Evolutionary conservation across 2,113 vertebrate species (phyloP), one percentile per base, ranked within the genome.

Genomic region (Cynocephalus volans): DNA sequence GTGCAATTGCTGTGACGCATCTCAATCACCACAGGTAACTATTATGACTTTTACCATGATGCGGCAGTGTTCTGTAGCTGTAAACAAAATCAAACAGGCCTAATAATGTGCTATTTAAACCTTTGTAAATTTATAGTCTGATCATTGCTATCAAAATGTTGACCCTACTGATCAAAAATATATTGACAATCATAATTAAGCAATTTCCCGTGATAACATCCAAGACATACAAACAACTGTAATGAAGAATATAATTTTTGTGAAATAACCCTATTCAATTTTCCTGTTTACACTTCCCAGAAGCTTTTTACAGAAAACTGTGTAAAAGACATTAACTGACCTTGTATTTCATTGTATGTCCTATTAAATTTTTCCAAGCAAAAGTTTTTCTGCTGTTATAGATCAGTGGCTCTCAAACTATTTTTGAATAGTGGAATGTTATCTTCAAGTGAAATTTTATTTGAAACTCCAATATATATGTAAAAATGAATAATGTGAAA

Each of bases 381-480:
- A 52, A 91, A 69, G 19, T 83, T 67, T 60, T 89, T 83, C 45
- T 82, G 23, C 28, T 88, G 21, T 33, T 82, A 56, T 17, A 41
- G 48, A 33, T 85, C 82, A 73, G 17, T 62, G 50, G 14, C 48
- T 88, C 33, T 62, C 88, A 75, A 33, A 87, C 14, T 93, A 56
- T 58, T 70, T 60, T 48, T 79, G 26, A 92, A 56, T 15, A 79
- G n/a, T 45, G 69, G 75, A 77, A 89, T 90, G 62, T 41, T 86
- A 73, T 45, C 64, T 83, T 87, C n/a, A 94, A 83, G 41, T 62
- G 36, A 79, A 87, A 86, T 73, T 95, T 87, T 50, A 62, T 50
- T 95, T 96, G 64, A 79, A 93, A 86, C 41, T 56, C 4, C n/a
- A 92, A 50, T 56, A 50, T 26, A 23, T 48, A 41, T 56, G 17